These are phyloP conservation scores for Muntiacus reevesi DNA, from an alignment of 2,113 vertebrate genomes.

Conservation along the genomic window DNA sequence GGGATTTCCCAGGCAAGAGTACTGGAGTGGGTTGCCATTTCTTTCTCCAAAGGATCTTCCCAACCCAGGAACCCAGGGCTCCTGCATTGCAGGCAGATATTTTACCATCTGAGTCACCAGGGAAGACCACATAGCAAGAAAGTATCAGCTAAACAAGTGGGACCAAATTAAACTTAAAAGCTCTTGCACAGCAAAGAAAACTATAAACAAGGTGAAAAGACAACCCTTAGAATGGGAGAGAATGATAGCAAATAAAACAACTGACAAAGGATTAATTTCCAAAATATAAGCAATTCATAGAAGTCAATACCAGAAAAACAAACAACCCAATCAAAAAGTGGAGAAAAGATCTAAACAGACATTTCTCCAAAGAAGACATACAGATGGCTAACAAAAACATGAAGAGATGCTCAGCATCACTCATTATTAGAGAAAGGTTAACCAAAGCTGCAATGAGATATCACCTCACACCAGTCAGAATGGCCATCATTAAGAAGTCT, in stretches of 20 bases:
- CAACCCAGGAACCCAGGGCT: neutral
- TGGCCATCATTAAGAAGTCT: neutral
- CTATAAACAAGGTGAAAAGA: neutral
- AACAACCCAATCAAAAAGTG: neutral
- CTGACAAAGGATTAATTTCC: neutral
- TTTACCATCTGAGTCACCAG: neutral
- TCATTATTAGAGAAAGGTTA: neutral
- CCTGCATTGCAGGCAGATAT: neutral
- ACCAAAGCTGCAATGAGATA: neutral
- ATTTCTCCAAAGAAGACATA: neutral
- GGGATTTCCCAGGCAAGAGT: neutral
- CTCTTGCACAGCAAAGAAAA: neutral
- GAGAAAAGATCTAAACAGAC: neutral
- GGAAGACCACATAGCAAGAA: neutral
- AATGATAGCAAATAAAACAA: neutral
- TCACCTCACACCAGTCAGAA: neutral
- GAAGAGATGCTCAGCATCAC: neutral
- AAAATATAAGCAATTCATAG: neutral
- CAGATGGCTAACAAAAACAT: neutral
- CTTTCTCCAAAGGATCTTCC: neutral
- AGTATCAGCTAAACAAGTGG: neutral
- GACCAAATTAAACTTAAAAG: neutral
- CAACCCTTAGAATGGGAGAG: neutral
- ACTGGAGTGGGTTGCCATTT: neutral
- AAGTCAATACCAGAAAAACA: neutral